Evolutionary conservation across 2,797 vertebrate species (phyloP).

Genomic region (Hozukius guyotensis): DNA sequence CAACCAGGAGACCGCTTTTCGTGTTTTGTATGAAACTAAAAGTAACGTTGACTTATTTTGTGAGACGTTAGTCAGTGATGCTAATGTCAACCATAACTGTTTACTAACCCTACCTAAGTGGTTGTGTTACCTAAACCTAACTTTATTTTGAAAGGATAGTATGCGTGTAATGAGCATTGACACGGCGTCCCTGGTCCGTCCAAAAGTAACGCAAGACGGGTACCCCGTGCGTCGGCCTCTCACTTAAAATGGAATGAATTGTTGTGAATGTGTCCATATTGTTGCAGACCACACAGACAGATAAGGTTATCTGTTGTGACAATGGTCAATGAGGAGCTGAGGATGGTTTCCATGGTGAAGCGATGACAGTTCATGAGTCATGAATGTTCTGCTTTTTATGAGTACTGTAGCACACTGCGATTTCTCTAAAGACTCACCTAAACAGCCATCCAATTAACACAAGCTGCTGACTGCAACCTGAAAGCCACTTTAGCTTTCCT

Average conservation of each 20-base stretch:
- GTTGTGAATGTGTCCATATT: neutral
- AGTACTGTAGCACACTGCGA: neutral
- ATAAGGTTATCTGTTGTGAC: neutral
- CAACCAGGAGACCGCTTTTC: too few species aligned
- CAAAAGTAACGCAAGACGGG: too few species aligned
- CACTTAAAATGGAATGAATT: neutral
- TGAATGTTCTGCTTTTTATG: neutral
- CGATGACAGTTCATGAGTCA: neutral
- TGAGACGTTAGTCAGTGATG: too few species aligned
- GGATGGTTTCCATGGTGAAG: neutral
- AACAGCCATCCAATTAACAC: neutral
- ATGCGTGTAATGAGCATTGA: too few species aligned
- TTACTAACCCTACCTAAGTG: too few species aligned
- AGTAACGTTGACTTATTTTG: too few species aligned
- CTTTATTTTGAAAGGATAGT: too few species aligned
- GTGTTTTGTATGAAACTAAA: too few species aligned
- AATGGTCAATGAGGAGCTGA: neutral
- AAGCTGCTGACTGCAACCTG: neutral
- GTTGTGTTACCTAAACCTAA: too few species aligned
- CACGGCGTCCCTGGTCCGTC: too few species aligned
- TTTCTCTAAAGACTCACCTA: neutral
- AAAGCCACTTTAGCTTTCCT: neutral
- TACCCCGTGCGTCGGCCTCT: too few species aligned
- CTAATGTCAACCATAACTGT: too few species aligned
- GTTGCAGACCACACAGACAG: neutral